Conservation (phyloP, 2,888 invertebrate genomes). For the Chromoteleia sp. region DNA sequence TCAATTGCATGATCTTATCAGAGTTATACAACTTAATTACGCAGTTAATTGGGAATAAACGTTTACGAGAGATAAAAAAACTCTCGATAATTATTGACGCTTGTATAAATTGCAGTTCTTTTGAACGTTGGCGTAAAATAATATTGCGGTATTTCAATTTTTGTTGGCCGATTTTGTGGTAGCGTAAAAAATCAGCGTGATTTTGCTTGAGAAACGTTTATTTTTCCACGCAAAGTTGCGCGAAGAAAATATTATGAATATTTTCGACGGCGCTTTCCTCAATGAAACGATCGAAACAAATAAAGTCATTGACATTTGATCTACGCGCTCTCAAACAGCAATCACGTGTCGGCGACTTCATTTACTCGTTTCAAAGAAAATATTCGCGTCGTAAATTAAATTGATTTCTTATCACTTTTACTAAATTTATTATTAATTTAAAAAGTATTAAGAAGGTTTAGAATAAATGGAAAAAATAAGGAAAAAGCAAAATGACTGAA, state of each 20-base stretch:
- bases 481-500: too few species aligned
- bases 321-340: slow-evolving; percentile 15
- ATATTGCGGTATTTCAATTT: too few species aligned
- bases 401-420: too few species aligned
- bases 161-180: too few species aligned
- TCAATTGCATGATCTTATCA: neutral
- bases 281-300: slow-evolving; percentile 25
- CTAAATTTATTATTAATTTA: too few species aligned
- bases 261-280: neutral
- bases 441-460: too few species aligned
- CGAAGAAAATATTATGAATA: neutral
- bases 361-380: neutral
- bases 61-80: neutral
- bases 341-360: slow-evolving; percentile 18
- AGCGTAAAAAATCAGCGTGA: too few species aligned
- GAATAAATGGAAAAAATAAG: too few species aligned
- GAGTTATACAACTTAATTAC: neutral
- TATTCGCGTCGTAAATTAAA: neutral
- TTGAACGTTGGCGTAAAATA: too few species aligned
- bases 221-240: neutral
- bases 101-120: too few species aligned
- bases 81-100: too few species aligned
- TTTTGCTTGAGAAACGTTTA: neutral
- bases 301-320: slow-evolving; percentile 38
- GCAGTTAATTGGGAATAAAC: neutral